Evolutionary conservation across 1,140 invertebrate species (phyloP), one percentile per base, ranked within the genome.

Genomic region (Teleopsis dalmanni): DNA sequence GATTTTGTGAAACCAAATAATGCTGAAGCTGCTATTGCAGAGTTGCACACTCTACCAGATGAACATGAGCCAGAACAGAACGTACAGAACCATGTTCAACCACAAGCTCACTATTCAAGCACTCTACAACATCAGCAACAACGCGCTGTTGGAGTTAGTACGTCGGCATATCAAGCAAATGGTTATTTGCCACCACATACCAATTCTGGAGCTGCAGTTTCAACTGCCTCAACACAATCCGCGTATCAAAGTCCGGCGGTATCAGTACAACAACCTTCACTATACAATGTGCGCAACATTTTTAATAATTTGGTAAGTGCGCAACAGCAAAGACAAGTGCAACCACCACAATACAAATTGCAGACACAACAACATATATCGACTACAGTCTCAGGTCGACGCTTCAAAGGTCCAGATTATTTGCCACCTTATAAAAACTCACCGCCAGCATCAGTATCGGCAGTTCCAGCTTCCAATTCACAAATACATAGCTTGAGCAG

Each of bases 11-110:
- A 59, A 53, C 52, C 52, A 11, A 38, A 43, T 13, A 37, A 49
- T 9, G 25, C 21, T 19, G 62, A 65, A 50, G 62, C 57, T n/a
- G 62, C 62, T 16, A 65, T 64, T 49, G 62, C 62, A 7, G 62
- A 64, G 48, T 50, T 64, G n/a, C 62, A 64, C 41, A 64, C n/a
- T n/a, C n/a, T n/a, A n/a, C n/a, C n/a, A n/a, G n/a, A n/a, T n/a
- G n/a, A n/a, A n/a, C 53, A 58, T 21, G 50, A 62, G 40, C 59
- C 61, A 40, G 57, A 57, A 8, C 57, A 61, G 47, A 61, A 57
- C 13, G 55, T 59, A 11, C n/a, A 59, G 50, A 29, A 40, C 45
- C 41, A n/a, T n/a, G n/a, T 46, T 50, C 10, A 45, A 44, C 4
- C 33, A 37, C 31, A 51, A 57, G 36, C 36, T 11, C 13, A 22